Evolutionary conservation across 2,888 invertebrate genomes (phyloP), one percentile per base, ranked within the genome.

Genomic region (Agrochola lota): DNA sequence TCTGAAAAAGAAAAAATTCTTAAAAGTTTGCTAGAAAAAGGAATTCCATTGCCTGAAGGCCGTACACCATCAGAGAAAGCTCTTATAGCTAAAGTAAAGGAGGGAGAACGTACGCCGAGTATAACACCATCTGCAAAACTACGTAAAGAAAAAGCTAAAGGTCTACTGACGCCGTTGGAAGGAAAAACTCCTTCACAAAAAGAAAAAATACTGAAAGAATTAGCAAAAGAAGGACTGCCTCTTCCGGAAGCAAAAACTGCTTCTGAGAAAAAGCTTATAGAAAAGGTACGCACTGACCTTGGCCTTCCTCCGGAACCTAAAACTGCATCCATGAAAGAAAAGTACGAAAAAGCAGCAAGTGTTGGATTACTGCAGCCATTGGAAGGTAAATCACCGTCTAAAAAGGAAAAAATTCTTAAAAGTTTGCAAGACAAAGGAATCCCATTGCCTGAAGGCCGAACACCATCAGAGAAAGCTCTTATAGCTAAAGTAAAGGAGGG

Each of bases 171-270:
- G 40, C 81, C 81, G 9, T 71, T 87, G 57, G 43, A 87, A 83
- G 81, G 85, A 71, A 86, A 88, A 86, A n/a, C n/a, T n/a, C n/a
- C 43, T 78, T 64, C 49, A n/a, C n/a, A n/a, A n/a, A n/a, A 78
- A 23, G 80, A 85, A 20, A 76, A 74, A 12, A 85, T 80, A 20
- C 1, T 85, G 0, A 75, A 62, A 74, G 80, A 67, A 20, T 62
- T 85, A 2, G 85, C 86, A 17, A 80, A 46, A n/a, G 26, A 72
- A 11, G 86, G 85, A 20, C 9, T 85, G 0, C 76, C 78, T 0
- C 74, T 85, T 12, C 86, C 86, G 2, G 85, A 40, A 23, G 15
- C 15, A 4, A 40, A n/a, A n/a, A 64, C 64, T 40, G n/a, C 15
- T 2, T 40, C 40, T 4, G 35, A 68, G 43, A 75, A 87, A 76